Conservation (phyloP, 2,888 invertebrate genomes). For the Eugnorisma glareosa region DNA sequence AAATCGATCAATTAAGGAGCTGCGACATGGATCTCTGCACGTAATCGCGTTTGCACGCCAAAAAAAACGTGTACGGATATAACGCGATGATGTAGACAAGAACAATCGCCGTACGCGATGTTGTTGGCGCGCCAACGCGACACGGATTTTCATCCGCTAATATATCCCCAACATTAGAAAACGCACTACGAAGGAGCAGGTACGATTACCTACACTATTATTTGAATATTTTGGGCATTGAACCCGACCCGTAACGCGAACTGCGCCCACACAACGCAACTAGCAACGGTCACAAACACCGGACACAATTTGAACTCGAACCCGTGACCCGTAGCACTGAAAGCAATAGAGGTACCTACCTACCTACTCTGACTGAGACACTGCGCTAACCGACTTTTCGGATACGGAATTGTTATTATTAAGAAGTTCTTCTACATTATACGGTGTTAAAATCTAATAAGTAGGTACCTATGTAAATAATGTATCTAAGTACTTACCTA, state of each 20-base stretch:
- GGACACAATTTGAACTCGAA: slow-evolving; percentile 11
- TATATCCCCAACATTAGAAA: too few species aligned
- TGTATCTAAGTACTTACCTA: too few species aligned
- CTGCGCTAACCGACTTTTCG: neutral
- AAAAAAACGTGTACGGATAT: too few species aligned
- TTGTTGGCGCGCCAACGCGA: too few species aligned
- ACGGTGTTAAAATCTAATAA: neutral
- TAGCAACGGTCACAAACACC: slow-evolving; percentile 4
- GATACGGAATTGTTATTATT: neutral
- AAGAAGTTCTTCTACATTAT: neutral
- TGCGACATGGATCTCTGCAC: too few species aligned
- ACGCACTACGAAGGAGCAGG: neutral
- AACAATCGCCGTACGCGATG: too few species aligned
- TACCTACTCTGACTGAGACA: neutral
- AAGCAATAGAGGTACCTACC: neutral
- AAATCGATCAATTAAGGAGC: too few species aligned
- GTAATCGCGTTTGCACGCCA: too few species aligned
- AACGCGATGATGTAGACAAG: too few species aligned
- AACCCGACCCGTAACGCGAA: slow-evolving; percentile 6
- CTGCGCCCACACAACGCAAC: neutral
- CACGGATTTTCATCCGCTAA: too few species aligned
- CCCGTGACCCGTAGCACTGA: slow-evolving; percentile 15
- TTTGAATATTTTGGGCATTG: slow-evolving; percentile 1
- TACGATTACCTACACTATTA: neutral
- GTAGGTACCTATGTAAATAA: too few species aligned